phyloP scores from a whole-genome alignment of 2,888 invertebrate species.

The Hedychridium roseum region DNA sequence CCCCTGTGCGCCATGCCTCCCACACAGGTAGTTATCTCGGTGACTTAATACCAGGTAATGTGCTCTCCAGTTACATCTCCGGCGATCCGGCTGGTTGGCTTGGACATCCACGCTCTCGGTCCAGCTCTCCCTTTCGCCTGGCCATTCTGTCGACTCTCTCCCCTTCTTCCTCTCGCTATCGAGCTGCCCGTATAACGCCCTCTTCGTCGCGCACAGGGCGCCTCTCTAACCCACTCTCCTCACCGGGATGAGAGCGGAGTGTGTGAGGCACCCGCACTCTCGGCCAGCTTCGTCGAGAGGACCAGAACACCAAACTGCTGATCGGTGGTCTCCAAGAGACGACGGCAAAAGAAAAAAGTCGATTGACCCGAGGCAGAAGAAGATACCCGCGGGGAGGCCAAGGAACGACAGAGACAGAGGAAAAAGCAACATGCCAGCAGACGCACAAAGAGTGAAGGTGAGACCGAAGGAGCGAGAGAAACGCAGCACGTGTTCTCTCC shows the following conservation, averaged over 20 bases:
- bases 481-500: too few relatives aligned
- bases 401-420: not conserved
- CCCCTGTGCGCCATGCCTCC: slow-evolving; percentile 47
- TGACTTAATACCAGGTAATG: slow-evolving; percentile 60
- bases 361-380: not conserved
- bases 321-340: slow-evolving; percentile 19
- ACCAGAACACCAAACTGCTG: slow-evolving; percentile 20
- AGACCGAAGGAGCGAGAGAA: not conserved
- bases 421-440: too few relatives aligned
- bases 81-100: slow-evolving; percentile 39
- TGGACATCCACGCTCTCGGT: too few relatives aligned
- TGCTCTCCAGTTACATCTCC: slow-evolving; percentile 56
- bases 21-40: slow-evolving; percentile 59
- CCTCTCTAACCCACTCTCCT: not conserved
- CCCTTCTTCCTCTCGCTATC: not conserved
- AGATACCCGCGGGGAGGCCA: too few relatives aligned
- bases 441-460: not conserved
- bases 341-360: slow-evolving; percentile 6
- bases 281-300: slow-evolving; percentile 28
- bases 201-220: too few relatives aligned
- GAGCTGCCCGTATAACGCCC: too few relatives aligned
- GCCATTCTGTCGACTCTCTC: slow-evolving; percentile 3
- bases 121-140: too few relatives aligned
- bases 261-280: too few relatives aligned
- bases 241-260: too few relatives aligned